Conservation (phyloP, 1,140 invertebrate species). For the Steinernema khuongi region DNA sequence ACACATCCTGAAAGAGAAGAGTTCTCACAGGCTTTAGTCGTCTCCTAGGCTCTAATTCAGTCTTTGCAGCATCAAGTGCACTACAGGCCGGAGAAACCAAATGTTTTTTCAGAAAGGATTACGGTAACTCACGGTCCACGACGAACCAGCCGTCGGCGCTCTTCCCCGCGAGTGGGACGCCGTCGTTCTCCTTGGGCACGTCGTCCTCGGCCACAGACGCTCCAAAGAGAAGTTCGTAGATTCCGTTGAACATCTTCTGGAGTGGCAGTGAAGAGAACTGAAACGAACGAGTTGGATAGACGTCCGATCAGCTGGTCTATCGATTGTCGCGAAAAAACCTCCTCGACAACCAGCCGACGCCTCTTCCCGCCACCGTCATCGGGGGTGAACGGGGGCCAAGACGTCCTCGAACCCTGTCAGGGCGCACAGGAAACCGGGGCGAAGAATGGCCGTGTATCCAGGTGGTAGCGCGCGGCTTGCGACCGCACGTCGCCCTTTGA, state of each 20-base stretch:
- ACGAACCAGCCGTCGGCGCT: neutral
- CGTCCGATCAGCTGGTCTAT: neutral
- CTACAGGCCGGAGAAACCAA: too few relatives aligned
- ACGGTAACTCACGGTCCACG: neutral
- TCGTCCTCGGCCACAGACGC: neutral
- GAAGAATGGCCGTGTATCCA: neutral
- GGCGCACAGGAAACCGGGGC: too few relatives aligned
- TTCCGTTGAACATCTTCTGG: constrained; percentile 1
- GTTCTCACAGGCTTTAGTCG: too few relatives aligned
- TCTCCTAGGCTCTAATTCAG: too few relatives aligned
- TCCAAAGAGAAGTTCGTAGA: constrained; percentile 10
- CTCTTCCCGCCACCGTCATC: neutral
- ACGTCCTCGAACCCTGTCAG: neutral
- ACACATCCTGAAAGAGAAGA: neutral
- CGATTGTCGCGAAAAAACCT: neutral
- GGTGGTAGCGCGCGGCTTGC: neutral
- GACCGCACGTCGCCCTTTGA: neutral
- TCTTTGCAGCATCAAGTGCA: too few relatives aligned
- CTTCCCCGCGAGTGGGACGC: neutral
- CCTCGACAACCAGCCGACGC: neutral
- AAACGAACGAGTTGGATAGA: neutral
- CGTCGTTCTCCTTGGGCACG: neutral
- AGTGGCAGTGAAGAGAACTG: neutral
- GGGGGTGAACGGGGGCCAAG: too few relatives aligned
- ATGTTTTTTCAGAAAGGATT: neutral